Conservation (phyloP, 1,140 invertebrate genomes). For the Atopsyche davidsoni region DNA sequence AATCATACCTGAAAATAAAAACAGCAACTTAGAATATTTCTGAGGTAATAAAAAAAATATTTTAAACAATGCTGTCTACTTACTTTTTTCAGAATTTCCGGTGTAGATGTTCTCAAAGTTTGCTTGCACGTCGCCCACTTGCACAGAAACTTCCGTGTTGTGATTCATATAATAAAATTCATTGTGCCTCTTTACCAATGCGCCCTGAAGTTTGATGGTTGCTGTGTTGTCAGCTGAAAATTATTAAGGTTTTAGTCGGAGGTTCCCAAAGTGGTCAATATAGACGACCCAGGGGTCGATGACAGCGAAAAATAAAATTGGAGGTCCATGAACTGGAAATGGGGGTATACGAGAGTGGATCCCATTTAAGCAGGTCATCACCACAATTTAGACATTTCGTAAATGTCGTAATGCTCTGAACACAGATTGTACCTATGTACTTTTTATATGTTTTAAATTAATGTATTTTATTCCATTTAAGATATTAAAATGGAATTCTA, state of each 20-base stretch:
- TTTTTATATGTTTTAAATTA: too few species aligned
- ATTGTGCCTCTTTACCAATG: constrained; percentile 30
- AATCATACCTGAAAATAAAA: constrained; percentile 40
- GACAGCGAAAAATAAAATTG: too few species aligned
- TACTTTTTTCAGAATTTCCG: constrained; percentile 22
- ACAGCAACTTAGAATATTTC: background rate
- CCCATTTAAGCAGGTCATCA: too few species aligned
- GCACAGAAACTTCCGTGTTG: constrained; percentile 28
- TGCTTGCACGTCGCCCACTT: constrained; percentile 17
- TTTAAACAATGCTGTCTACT: background rate
- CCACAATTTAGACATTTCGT: too few species aligned
- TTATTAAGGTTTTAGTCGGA: background rate
- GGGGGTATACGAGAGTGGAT: too few species aligned
- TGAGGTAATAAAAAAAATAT: background rate
- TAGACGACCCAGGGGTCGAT: too few species aligned
- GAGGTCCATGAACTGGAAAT: too few species aligned
- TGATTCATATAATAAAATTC: constrained; percentile 31
- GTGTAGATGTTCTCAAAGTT: constrained; percentile 27
- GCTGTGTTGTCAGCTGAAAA: constrained; percentile 32
- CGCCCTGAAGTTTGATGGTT: constrained; percentile 28
- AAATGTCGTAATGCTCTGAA: too few species aligned
- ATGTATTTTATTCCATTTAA: too few species aligned
- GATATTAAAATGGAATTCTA: too few species aligned
- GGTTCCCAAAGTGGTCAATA: too few species aligned
- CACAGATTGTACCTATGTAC: too few species aligned